These are phyloP conservation scores for Tachina lurida DNA, from an alignment of 2,888 invertebrate species.

Conservation along the genomic window DNA sequence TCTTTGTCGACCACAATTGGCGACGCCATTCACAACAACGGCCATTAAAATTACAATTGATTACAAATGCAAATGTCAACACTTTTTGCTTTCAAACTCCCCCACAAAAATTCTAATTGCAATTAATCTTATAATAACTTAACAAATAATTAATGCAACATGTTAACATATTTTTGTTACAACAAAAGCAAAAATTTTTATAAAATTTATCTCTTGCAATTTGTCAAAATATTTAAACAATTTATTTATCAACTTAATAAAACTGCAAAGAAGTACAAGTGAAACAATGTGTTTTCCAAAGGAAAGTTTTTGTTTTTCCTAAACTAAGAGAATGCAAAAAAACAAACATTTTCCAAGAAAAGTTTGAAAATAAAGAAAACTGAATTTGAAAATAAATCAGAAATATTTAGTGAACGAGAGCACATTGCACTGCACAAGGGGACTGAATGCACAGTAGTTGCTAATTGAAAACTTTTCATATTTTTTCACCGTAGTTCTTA, in stretches of 20 bases:
- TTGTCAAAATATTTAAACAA: slow-evolving; percentile 64
- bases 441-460: background rate
- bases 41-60: background rate
- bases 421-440: background rate
- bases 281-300: slow-evolving; percentile 45
- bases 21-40: no score
- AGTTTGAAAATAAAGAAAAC: slow-evolving; percentile 17
- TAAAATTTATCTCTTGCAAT: slow-evolving; percentile 28
- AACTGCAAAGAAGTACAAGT: slow-evolving; percentile 30
- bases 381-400: slow-evolving; percentile 41
- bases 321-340: slow-evolving; percentile 2
- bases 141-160: slow-evolving; percentile 18
- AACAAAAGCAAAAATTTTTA: background rate
- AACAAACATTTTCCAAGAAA: slow-evolving; percentile 21
- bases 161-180: background rate
- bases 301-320: slow-evolving; percentile 12
- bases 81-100: background rate
- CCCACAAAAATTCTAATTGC: background rate
- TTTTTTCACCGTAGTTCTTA: no score
- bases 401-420: no score
- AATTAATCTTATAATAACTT: slow-evolving; percentile 44
- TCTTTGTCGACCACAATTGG: no score
- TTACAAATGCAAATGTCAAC: slow-evolving; percentile 15
- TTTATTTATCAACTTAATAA: slow-evolving; percentile 65
- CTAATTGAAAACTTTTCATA: background rate